Conservation (phyloP, 2,797 vertebrate species). For the Cynopterus sphinx region DNA sequence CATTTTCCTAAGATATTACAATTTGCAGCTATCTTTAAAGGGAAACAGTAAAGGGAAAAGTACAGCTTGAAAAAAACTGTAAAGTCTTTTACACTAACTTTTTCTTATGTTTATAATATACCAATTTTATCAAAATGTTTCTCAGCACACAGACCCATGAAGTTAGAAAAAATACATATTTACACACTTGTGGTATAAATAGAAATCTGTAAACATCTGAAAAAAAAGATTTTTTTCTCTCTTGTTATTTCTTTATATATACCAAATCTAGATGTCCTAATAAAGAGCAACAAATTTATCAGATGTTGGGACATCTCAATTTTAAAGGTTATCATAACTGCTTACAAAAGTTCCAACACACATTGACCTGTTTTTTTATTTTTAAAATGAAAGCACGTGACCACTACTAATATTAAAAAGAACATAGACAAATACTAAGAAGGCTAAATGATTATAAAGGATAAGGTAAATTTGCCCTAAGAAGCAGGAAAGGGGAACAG, state of each 20-base stretch:
- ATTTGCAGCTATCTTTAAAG: neutral
- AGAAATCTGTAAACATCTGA: slow-evolving; percentile 27
- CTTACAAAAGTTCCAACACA: slow-evolving; percentile 7
- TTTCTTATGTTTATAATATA: slow-evolving; percentile 61
- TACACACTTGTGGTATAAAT: slow-evolving; percentile 52
- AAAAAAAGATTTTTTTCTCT: neutral
- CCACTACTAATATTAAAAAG: neutral
- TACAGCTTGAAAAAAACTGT: neutral
- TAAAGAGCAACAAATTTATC: slow-evolving; percentile 57
- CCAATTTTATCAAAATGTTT: slow-evolving; percentile 65
- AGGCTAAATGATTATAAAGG: neutral
- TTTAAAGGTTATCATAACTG: neutral
- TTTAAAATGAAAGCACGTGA: neutral
- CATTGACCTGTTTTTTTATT: neutral
- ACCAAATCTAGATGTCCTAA: slow-evolving; percentile 46
- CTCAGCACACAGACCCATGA: neutral
- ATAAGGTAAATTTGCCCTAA: neutral
- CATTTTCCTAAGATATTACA: neutral
- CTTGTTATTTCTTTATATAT: neutral
- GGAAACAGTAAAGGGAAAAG: neutral
- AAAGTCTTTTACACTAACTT: slow-evolving; percentile 33
- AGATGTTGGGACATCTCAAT: neutral
- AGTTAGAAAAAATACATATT: slow-evolving; percentile 37
- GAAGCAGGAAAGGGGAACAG: neutral
- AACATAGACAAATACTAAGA: neutral